phyloP scores from a whole-genome alignment of 2,888 invertebrate genomes.

The Spatulosminthurus flaviceps region DNA sequence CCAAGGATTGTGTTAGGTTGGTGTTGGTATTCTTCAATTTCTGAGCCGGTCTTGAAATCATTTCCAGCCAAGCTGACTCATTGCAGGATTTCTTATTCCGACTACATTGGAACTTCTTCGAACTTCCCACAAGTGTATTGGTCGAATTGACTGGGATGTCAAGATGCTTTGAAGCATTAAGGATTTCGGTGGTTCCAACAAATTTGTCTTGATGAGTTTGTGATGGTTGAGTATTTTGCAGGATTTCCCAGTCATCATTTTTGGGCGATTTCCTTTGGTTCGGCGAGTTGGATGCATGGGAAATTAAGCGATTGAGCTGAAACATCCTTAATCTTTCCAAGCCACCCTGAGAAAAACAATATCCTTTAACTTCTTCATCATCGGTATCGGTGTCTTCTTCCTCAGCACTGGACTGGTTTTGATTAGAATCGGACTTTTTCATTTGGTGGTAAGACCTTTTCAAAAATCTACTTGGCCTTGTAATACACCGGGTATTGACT shows the following conservation, averaged over 20 bases:
- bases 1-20: neutral
- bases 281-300: neutral
- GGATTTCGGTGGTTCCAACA: neutral
- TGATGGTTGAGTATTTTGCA: conserved; percentile 5
- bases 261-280: neutral
- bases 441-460: conserved; percentile 2
- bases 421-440: conserved; percentile 5
- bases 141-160: neutral
- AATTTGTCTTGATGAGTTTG: neutral
- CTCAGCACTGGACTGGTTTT: neutral
- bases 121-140: neutral
- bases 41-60: neutral
- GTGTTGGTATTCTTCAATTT: neutral
- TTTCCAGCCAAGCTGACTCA: neutral
- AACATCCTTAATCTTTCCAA: neutral
- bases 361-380: conserved; percentile 9
- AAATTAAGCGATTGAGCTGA: neutral
- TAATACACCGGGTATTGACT: conserved; percentile 14
- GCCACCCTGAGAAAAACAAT: neutral
- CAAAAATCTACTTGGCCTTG: neutral
- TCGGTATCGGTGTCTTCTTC: neutral
- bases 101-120: neutral
- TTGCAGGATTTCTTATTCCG: neutral
- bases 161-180: neutral
- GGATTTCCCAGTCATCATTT: conserved; percentile 1